Base-by-base conservation (phyloP, 2,888 invertebrate species). In the Hirtodrosophila trivittata region DNA sequence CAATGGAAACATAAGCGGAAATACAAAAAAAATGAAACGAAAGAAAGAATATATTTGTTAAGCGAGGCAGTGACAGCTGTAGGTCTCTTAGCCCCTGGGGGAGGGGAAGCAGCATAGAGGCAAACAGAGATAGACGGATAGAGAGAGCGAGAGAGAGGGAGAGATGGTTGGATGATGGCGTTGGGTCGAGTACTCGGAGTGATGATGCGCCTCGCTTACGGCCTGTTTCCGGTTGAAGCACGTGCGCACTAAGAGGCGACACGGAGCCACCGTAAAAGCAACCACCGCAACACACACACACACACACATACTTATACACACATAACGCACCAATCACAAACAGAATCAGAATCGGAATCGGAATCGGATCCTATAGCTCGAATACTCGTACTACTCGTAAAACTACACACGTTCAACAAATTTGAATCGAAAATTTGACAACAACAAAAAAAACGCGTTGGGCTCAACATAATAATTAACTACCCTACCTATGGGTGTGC, bases 171-270 rank as follows among this genome's bases (percentile, higher is more conserved):
- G 54, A 16, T 13, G 25, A 1, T 41, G 57, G 10, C 55, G 70
- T 18, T 56, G 72, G 43, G 51, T 59, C 43, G 46, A n/a, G 25
- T 21, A 14, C 10, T 33, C 30, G n/a, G 5, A 9, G 28, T 46
- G 70, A 64, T 72, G 77, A 86, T 86, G 86, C 80, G 86, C 86
- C 80, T 83, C 86, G 80, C 81, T 80, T 86, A 86, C 78, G 86
- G 64, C 81, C 83, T 21, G 74, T 87, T 89, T 89, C 89, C 89
- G 89, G 89, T 89, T 83, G 77, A 83, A 89, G 89, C 89, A 89
- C 89, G 89, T 89, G 89, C 89, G 88, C 82, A 66, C 64, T 67
- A 63, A 73, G 63, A 67, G 73, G 70, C 69, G 58, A 60, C 60
- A 60, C 52, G 51, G 47, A 49, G 58, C 47, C 49, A 57, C 50